These are phyloP conservation scores for Cephus pulcher DNA, from an alignment of 2,888 invertebrate genomes.

Conservation along the genomic window DNA sequence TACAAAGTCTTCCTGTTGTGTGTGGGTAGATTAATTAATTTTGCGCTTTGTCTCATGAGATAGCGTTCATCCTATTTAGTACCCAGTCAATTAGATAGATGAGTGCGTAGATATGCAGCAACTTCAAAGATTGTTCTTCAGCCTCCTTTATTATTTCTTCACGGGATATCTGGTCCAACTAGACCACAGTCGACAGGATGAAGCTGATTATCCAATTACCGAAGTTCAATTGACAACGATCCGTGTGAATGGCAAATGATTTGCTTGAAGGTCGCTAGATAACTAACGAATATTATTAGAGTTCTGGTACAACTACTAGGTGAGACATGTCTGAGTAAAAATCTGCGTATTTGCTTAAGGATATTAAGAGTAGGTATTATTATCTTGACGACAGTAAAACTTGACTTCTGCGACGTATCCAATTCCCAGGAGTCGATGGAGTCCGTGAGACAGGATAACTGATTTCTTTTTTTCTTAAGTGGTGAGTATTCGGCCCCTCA, in stretches of 20 bases:
- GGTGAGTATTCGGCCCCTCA: background rate
- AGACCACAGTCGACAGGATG: background rate
- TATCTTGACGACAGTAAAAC: background rate
- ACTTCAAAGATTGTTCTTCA: background rate
- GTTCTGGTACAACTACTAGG: background rate
- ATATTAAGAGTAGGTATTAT: background rate
- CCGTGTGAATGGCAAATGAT: background rate
- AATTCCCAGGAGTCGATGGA: background rate
- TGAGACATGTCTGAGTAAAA: background rate
- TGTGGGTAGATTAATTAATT: background rate
- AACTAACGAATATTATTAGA: background rate
- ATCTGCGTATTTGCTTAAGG: constrained; percentile 3
- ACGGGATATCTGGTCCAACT: background rate
- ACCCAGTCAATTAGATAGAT: background rate
- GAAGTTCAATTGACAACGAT: background rate
- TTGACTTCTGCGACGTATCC: background rate
- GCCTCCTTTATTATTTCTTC: background rate
- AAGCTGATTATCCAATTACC: background rate
- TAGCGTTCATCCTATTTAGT: background rate
- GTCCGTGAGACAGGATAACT: background rate
- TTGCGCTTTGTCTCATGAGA: background rate
- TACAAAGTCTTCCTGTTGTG: background rate
- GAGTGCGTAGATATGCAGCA: background rate
- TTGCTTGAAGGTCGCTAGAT: background rate
- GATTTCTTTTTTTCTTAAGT: background rate